Evolutionary conservation across 1,140 invertebrate genomes (phyloP).

Genomic region (Bursaphelenchus mucronatus): DNA sequence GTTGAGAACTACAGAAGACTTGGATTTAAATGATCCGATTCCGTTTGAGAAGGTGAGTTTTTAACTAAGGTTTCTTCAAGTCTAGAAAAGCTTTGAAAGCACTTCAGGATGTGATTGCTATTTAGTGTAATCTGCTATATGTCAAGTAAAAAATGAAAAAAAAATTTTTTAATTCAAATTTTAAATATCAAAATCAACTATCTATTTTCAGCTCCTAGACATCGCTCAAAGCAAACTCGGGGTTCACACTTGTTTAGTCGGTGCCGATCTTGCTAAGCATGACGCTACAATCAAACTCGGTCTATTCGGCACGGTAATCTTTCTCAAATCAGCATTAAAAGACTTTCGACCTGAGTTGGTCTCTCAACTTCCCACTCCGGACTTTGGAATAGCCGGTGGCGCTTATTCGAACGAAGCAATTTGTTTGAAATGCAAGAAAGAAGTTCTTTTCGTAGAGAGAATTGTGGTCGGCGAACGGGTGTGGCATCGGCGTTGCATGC

Average conservation of each 20-base stretch:
- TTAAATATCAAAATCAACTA: neutral
- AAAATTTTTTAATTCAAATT: too few species aligned
- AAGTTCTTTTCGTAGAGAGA: constrained; percentile 8
- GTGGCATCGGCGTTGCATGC: constrained; percentile 12
- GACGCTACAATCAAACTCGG: constrained; percentile 14
- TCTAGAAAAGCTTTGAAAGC: neutral
- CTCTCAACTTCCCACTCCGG: constrained; percentile 13
- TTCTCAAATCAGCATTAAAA: constrained; percentile 2
- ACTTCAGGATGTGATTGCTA: too few species aligned
- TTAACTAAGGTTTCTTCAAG: neutral
- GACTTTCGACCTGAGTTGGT: constrained; percentile 7
- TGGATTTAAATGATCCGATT: constrained; percentile 9
- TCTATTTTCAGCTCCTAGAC: constrained; percentile 9
- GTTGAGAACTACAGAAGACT: constrained; percentile 5
- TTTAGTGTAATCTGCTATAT: too few species aligned
- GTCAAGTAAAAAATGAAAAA: too few species aligned
- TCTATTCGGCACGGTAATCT: constrained; percentile 9
- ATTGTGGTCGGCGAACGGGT: constrained; percentile 12
- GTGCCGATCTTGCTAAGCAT: constrained; percentile 16
- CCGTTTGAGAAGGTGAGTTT: constrained; percentile 18
- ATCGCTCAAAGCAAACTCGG: constrained; percentile 19
- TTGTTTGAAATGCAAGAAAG: constrained; percentile 15
- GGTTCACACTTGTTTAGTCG: constrained; percentile 18
- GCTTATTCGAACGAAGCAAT: constrained; percentile 7
- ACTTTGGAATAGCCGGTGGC: constrained; percentile 19